Conservation (phyloP, 2,888 invertebrate genomes). For the Polymixis flavicincta region DNA sequence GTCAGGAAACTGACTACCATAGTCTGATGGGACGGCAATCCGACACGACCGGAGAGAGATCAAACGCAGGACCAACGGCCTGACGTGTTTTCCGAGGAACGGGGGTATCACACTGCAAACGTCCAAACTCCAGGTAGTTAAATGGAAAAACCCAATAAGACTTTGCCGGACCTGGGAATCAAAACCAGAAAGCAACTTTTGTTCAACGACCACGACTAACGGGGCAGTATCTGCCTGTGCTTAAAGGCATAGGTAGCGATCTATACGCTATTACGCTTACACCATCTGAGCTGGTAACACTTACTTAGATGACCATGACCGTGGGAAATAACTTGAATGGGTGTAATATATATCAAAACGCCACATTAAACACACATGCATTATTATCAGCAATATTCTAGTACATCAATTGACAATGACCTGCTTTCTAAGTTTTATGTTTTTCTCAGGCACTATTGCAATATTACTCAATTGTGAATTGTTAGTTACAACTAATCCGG, state of each 20-base stretch:
- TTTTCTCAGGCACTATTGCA: conserved; percentile 72
- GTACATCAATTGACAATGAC: conserved; percentile 77
- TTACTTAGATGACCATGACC: conserved; percentile 7
- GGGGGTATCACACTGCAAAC: too few species aligned
- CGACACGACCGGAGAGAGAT: too few species aligned
- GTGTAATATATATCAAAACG: conserved; percentile 27
- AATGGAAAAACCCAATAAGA: too few species aligned
- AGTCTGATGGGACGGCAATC: too few species aligned
- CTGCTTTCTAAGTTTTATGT: conserved; percentile 79
- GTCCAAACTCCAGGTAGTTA: too few species aligned
- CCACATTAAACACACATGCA: conserved; percentile 14
- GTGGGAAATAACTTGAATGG: conserved; percentile 3
- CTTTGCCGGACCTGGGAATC: too few species aligned
- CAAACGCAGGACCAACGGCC: too few species aligned
- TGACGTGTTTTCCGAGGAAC: too few species aligned
- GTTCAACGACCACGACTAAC: too few species aligned
- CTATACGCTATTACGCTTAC: not conserved
- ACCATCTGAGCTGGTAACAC: not conserved
- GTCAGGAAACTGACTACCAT: too few species aligned
- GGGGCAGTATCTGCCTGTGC: not conserved
- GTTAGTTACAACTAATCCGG: conserved; percentile 39
- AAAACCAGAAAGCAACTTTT: too few species aligned
- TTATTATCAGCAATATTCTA: conserved; percentile 54
- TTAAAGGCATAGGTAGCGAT: not conserved
- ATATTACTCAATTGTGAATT: conserved; percentile 63